phyloP scores from a whole-genome alignment of 2,113 vertebrate species.

The Collichthys lucidus region DNA sequence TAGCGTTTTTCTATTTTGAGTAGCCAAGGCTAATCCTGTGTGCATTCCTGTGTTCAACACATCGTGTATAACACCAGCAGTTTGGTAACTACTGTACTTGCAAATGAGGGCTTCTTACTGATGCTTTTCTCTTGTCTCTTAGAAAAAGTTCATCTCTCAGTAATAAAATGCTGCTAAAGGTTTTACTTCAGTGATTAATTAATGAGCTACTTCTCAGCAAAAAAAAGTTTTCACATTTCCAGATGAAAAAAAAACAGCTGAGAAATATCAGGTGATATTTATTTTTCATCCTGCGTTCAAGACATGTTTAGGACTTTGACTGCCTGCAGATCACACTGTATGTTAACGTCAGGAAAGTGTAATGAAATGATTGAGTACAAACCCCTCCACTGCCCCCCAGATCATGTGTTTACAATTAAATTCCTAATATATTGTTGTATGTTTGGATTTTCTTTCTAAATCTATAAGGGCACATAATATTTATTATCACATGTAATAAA shows the following conservation, averaged over 20 bases:
- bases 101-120: neutral
- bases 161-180: constrained; percentile 18
- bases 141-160: neutral
- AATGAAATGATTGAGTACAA: neutral
- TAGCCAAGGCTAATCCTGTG: neutral
- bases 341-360: neutral
- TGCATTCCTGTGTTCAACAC: constrained; percentile 9
- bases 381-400: neutral
- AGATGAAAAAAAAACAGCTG: neutral
- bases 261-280: neutral
- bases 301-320: neutral
- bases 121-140: neutral
- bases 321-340: neutral
- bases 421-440: constrained; percentile 33
- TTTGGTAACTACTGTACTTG: neutral
- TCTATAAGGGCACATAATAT: neutral
- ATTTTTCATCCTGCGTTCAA: neutral
- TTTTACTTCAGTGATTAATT: neutral
- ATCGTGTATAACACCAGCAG: neutral
- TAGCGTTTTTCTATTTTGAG: neutral
- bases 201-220: constrained; percentile 7
- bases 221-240: neutral
- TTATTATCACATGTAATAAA: neutral
- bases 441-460: neutral
- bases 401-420: constrained; percentile 7